Base-by-base conservation (phyloP, 37 sponge, comb jelly and placozoan species). In the Spongilla lacustris region DNA sequence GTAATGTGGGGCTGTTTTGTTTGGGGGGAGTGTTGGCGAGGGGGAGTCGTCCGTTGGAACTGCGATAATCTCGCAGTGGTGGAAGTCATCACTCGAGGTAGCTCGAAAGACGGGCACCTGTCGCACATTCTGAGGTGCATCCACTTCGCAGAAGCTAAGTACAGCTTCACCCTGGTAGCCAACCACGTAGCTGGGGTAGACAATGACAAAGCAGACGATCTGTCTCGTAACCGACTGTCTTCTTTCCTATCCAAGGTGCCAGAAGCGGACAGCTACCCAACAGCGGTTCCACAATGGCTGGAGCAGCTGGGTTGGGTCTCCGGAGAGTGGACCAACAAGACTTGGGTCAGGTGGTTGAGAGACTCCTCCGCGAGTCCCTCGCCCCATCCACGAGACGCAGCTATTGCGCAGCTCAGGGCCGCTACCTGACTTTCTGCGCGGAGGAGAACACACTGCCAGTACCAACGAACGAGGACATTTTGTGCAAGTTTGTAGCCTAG, bases 41-140 rank as follows among this genome's bases (percentile, higher is more conserved):
- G 81, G 2, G 73, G 67, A 37, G 28, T 23, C 22, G 33, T 91
- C 38, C 28, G 23, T 0, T 83, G 81, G 74, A 74, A 67, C 66
- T 86, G 71, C 14, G 92, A 91, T 75, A 91, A 91, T 66, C 25
- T 32, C 66, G 79, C 88, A 67, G 92, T 87, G 50, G 92, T 87
- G 49, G 24, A 38, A 50, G 77, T 71, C 28, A 26, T 91, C 21
- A 80, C 77, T 72, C 34, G 72, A 13, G 79, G 77, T 4, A n/a
- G 46, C 25, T 33, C 71, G 36, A 75, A 76, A 33, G 84, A 86
- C 66, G 66, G 36, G 14, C 36, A 21, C 26, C 71, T 82, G 8
- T 79, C 74, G 79, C 80, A 83, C 68, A 58, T 91, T 48, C 66
- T 86, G 38, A 50, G 87, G 36, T 78, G 74, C 68, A 71, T 87